Base-by-base conservation (phyloP, 2,888 invertebrate species). In the Trissolcus japonicus region DNA sequence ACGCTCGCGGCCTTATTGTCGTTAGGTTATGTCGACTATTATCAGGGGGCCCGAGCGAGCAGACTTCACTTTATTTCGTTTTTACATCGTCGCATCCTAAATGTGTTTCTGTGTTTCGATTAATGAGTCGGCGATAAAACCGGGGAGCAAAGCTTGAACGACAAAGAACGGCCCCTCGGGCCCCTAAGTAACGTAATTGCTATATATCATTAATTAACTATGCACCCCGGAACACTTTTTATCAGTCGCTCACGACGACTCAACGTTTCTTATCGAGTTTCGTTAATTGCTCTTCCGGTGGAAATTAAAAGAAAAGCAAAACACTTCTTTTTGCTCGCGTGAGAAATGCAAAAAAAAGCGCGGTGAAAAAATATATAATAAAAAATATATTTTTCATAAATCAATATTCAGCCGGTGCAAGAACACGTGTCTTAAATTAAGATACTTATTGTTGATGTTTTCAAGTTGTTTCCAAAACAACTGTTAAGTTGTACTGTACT, bases 151-250 rank as follows among this genome's bases (percentile, higher is more conserved):
- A 57, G 61, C 19, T 41, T 21, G 35, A 53, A 71, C 76, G 75
- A 73, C 63, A 66, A 55, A 61, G 66, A 66, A 68, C 65, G 63
- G 69, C 66, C 35, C 35, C 35, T 7, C 7, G 35, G 35, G 35
- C 35, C 51, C 60, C 63, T 68, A 75, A 78, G 76, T 77, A 66
- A 71, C 67, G 80, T 83, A 83, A 84, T 84, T 85, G 80, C 80
- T 80, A 82, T 82, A 35, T 35, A 84, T 83, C 81, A 81, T 83
- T 85, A 85, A 85, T 85, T 84, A 85, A 82, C 71, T 81, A 79
- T 81, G 80, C 67, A 62, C 62, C 74, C 65, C 72, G 79, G 60
- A 78, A 82, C 75, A 78, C 73, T 84, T 83, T 84, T 83, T 83
- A 82, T 82, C 82, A 71, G 78, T 71, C 73, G 65, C 77, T 75